phyloP scores from a whole-genome alignment of 1,140 invertebrate genomes.

The Drosophila cardini region DNA sequence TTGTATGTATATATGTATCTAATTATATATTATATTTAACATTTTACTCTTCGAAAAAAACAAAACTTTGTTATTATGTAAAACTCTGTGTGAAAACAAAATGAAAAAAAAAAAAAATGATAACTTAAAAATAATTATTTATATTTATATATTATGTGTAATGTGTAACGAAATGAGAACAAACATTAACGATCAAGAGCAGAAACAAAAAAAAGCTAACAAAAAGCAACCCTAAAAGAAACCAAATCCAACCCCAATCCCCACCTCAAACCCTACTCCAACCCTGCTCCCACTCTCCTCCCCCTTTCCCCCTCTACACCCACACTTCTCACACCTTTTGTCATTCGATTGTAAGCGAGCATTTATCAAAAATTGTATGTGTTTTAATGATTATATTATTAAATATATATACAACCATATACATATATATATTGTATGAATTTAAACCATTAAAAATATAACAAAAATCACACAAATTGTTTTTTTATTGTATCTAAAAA shows the following conservation, averaged over 20 bases:
- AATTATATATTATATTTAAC: slow-evolving; percentile 49
- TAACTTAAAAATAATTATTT: slow-evolving; percentile 51
- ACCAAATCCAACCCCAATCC: slow-evolving; percentile 1
- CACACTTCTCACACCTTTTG: slow-evolving; percentile 36
- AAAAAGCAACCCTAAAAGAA: slow-evolving; percentile 29
- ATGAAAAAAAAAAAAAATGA: slow-evolving; percentile 47
- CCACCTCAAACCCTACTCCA: not conserved
- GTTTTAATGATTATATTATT: slow-evolving; percentile 83
- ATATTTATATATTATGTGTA: slow-evolving; percentile 53
- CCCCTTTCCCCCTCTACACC: slow-evolving; percentile 1
- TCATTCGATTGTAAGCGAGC: slow-evolving; percentile 81
- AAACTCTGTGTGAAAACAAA: slow-evolving; percentile 72
- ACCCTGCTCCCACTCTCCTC: not conserved
- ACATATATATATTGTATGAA: slow-evolving; percentile 76
- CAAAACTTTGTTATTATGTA: slow-evolving; percentile 63
- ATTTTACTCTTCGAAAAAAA: slow-evolving; percentile 61
- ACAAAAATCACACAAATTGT: slow-evolving; percentile 46
- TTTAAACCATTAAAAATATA: slow-evolving; percentile 69
- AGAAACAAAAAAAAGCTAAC: slow-evolving; percentile 64
- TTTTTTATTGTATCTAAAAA: slow-evolving; percentile 22
- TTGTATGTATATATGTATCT: slow-evolving; percentile 24
- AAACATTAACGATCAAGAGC: slow-evolving; percentile 54
- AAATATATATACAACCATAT: slow-evolving; percentile 79
- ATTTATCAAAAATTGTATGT: slow-evolving; percentile 84
- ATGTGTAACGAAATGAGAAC: slow-evolving; percentile 35